Evolutionary conservation across 2,113 vertebrate species (phyloP).

Genomic region (Telmatochromis sp.): DNA sequence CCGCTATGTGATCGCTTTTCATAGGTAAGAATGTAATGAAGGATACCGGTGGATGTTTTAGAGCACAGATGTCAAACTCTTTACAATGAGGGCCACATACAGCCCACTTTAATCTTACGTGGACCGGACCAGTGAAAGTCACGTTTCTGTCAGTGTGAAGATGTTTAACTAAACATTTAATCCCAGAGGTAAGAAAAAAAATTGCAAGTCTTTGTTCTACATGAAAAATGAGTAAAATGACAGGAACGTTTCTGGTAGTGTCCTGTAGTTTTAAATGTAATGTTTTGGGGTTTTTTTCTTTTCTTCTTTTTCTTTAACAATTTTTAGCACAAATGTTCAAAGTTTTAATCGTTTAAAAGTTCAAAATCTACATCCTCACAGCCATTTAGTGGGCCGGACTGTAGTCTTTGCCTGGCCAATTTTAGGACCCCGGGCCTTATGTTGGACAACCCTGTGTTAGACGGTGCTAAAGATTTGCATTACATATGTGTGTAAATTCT

Average conservation of each 20-base stretch:
- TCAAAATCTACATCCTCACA: neutral
- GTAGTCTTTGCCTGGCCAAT: neutral
- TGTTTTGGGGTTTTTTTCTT: accelerated
- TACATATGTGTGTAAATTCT: neutral
- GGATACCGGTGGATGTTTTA: neutral
- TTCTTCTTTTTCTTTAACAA: neutral
- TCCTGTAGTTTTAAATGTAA: neutral
- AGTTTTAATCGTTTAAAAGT: neutral
- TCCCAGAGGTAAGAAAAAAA: neutral
- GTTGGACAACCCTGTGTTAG: neutral
- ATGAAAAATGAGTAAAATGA: neutral
- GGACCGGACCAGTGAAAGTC: neutral
- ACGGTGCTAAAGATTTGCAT: neutral
- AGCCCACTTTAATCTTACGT: neutral
- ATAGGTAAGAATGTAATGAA: neutral
- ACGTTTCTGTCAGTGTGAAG: neutral
- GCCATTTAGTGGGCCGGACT: neutral
- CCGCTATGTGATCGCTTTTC: neutral
- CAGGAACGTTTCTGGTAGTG: neutral
- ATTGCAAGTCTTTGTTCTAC: neutral
- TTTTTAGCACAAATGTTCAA: neutral
- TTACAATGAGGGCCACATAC: neutral
- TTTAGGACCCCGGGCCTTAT: neutral
- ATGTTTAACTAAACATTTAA: neutral
- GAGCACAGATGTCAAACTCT: neutral